Evolutionary conservation across 2,113 vertebrate genomes (phyloP), one percentile per base, ranked within the genome.

Genomic region (Pterophyllum scalare): DNA sequence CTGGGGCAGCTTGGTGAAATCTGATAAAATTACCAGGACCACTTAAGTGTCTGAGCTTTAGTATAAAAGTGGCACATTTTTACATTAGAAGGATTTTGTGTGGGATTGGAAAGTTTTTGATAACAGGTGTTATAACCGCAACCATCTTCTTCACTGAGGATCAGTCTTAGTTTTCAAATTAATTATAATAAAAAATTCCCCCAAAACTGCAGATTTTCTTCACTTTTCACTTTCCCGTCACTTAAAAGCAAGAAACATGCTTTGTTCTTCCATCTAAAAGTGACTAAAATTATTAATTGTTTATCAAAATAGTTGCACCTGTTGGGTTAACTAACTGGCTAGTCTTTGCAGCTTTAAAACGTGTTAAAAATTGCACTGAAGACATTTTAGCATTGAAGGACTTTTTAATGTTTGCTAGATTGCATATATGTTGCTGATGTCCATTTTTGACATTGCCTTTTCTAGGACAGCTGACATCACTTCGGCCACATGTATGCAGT

Each of bases 61-160:
- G 7, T 20, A 28, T 26, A 2, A 35, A 61, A 2, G 3, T 22
- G 20, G 13, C 28, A 22, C 33, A 8, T 35, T 75, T 38, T 62
- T 61, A 31, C 43, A 26, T 40, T n/a, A 38, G 8, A 19, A 28
- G 11, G 17, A 15, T 59, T 67, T 40, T 22, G 22, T 11, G 64
- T 26, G 22, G 22, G 40, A 28, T 22, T 46, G 14, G 43, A 46
- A 46, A 46, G 43, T 70, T 49, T 49, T 28, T 28, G 28, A 49
- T 49, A 49, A 28, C 40, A 11, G 64, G 40, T 20, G 11, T 46
- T 67, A 26, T 17, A 46, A 49, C 40, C 2, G 40, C 15, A 49
- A 5, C 40, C 19, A 15, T 0, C 5, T 1, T 1, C 64, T 67
- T 67, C 3, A 0, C 6, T 70, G 24, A 70, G 0, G 3, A 49